A percentile compares a stretch with the other conserved stretches of the same genome.
Evolutionary conservation across 2,797 vertebrate genomes (phyloP).

Genomic region (Phoxinus dragarum): DNA sequence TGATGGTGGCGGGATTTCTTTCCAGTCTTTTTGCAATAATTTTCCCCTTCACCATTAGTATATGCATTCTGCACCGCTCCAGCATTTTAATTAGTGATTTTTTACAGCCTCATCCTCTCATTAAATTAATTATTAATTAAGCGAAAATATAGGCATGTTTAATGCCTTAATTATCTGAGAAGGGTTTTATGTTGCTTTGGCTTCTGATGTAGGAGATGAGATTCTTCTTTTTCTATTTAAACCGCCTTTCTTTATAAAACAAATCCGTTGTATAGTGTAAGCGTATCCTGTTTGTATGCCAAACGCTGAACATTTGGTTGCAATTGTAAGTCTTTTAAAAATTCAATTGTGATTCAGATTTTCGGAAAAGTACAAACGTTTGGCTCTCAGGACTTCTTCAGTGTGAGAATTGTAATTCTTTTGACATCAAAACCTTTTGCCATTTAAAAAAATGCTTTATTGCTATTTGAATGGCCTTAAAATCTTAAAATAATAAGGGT

Average conservation of each 20-base stretch:
- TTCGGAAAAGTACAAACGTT: background rate
- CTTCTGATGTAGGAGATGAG: constrained; percentile 73
- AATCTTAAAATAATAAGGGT: background rate
- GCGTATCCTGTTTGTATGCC: background rate
- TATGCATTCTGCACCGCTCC: constrained; percentile 74
- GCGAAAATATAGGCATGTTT: constrained; percentile 89
- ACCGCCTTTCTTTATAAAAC: background rate
- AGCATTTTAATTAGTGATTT: constrained; percentile 88
- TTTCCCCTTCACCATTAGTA: constrained; percentile 70
- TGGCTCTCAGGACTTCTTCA: background rate
- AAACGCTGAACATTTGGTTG: background rate
- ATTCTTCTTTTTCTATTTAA: constrained; percentile 16
- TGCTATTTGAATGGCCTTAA: background rate
- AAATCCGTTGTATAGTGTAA: background rate
- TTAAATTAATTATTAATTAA: constrained; percentile 93
- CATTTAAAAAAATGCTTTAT: background rate
- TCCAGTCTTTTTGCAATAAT: constrained; percentile 26
- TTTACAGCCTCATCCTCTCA: constrained; percentile 85
- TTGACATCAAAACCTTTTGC: background rate
- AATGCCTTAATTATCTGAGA: constrained; percentile 91
- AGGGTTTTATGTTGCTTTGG: constrained; percentile 84
- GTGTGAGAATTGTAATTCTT: background rate
- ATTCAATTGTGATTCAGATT: background rate
- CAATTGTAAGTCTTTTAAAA: background rate
- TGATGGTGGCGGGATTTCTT: constrained; percentile 23